These are phyloP conservation scores for Agrilus planipennis DNA, from an alignment of 1,140 invertebrate species.

Conservation along the genomic window DNA sequence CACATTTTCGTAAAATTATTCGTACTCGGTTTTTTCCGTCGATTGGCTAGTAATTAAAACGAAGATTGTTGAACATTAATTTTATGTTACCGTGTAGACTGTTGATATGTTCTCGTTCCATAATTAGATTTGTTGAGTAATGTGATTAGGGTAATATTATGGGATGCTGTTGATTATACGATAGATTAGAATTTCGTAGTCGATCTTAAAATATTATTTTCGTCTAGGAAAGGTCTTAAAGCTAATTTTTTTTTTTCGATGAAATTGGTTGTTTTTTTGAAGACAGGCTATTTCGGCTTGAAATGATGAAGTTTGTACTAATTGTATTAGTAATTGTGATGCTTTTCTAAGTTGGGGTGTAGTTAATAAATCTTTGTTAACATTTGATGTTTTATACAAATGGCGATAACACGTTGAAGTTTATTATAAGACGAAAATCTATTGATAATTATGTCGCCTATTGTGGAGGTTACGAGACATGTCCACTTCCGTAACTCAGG, in stretches of 20 bases:
- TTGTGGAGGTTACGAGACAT: neutral
- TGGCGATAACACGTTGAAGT: neutral
- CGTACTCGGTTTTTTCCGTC: conserved; percentile 3
- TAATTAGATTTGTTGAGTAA: conserved; percentile 10
- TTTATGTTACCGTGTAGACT: conserved; percentile 15
- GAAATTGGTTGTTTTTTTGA: neutral
- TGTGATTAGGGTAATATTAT: conserved; percentile 15
- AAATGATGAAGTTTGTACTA: neutral
- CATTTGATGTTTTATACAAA: neutral
- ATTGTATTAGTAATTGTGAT: neutral
- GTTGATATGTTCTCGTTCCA: conserved; percentile 11
- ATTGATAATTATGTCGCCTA: neutral
- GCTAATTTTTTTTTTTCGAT: neutral
- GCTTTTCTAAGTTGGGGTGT: neutral
- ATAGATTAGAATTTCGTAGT: conserved; percentile 9
- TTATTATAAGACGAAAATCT: neutral
- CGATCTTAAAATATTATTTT: conserved; percentile 12
- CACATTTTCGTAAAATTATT: neutral
- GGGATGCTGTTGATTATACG: conserved; percentile 17
- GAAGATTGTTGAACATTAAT: conserved; percentile 9
- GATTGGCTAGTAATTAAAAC: conserved; percentile 18
- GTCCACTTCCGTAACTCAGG: neutral
- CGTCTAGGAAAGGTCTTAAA: conserved; percentile 7
- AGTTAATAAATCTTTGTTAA: neutral
- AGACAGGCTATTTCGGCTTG: neutral